phyloP scores from a whole-genome alignment of 2,888 invertebrate species.

The Limnephilus rhombicus region DNA sequence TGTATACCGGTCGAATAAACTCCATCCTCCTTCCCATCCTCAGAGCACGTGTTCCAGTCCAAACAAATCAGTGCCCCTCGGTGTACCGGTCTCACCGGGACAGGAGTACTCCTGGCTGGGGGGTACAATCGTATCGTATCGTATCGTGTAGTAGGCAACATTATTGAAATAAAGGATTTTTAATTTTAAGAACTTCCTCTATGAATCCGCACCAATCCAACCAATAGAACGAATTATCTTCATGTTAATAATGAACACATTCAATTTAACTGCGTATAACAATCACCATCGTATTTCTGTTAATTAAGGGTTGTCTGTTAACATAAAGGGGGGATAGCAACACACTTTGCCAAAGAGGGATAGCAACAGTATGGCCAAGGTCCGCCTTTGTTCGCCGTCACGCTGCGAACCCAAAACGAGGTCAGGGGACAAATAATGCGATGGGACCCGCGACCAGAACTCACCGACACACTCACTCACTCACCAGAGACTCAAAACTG shows the following conservation, averaged over 20 bases:
- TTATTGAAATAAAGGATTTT: too few species aligned
- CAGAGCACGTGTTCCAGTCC: too few species aligned
- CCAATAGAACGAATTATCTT: background rate
- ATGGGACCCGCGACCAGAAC: background rate
- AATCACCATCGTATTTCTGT: background rate
- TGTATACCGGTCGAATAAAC: too few species aligned
- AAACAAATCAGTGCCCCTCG: too few species aligned
- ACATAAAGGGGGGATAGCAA: background rate
- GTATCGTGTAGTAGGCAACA: too few species aligned
- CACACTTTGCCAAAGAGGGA: background rate
- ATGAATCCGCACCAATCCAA: background rate
- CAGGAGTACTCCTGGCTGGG: too few species aligned
- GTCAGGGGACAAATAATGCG: conserved; percentile 29
- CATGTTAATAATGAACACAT: background rate
- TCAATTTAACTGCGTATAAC: background rate
- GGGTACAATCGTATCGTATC: too few species aligned
- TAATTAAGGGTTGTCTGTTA: conserved; percentile 12
- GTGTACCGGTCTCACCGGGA: too few species aligned
- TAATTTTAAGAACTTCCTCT: too few species aligned
- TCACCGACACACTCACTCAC: background rate
- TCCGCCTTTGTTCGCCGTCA: conserved; percentile 41
- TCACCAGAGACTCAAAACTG: background rate
- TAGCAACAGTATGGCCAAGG: conserved; percentile 31
- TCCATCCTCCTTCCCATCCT: too few species aligned
- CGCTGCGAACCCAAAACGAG: conserved; percentile 35